Evolutionary conservation across 2,888 invertebrate genomes (phyloP).

Genomic region (Tenthredo distinguenda): DNA sequence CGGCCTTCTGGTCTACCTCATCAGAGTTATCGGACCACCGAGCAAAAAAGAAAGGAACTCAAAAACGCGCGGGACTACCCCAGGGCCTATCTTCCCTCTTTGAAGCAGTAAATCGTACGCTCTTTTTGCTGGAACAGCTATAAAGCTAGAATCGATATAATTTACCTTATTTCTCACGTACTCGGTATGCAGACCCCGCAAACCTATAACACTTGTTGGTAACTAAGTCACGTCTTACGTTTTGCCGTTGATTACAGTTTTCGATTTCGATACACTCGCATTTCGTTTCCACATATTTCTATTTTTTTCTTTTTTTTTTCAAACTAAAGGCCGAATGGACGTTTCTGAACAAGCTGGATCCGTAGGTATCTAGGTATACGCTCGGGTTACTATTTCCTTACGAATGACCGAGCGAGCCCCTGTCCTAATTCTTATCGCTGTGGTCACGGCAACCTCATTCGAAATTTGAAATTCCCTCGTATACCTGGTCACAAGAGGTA

Average conservation of each 20-base stretch:
- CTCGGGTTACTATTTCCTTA: slow-evolving; percentile 32
- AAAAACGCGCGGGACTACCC: neutral
- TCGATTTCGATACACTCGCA: neutral
- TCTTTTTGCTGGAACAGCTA: neutral
- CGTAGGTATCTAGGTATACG: neutral
- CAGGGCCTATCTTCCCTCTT: neutral
- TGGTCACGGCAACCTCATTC: neutral
- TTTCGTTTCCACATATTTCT: no score
- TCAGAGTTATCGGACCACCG: slow-evolving; percentile 7
- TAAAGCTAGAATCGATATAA: neutral
- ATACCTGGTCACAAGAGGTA: neutral
- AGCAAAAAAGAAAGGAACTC: neutral
- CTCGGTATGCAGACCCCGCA: neutral
- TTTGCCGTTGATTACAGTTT: neutral
- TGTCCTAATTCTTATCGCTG: neutral
- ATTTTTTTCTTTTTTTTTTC: no score
- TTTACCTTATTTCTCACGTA: slow-evolving; percentile 16
- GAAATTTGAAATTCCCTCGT: neutral
- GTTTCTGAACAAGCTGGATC: slow-evolving; percentile 24
- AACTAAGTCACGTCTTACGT: neutral
- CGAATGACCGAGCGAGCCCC: slow-evolving; percentile 11
- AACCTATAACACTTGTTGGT: neutral
- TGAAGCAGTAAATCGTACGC: neutral
- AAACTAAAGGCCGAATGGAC: neutral
- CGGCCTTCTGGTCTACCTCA: slow-evolving; percentile 16